A percentile compares a stretch with the other conserved stretches of the same genome.
Evolutionary conservation across 2,888 invertebrate species (phyloP).

Genomic region (Pegoplata infirma): DNA sequence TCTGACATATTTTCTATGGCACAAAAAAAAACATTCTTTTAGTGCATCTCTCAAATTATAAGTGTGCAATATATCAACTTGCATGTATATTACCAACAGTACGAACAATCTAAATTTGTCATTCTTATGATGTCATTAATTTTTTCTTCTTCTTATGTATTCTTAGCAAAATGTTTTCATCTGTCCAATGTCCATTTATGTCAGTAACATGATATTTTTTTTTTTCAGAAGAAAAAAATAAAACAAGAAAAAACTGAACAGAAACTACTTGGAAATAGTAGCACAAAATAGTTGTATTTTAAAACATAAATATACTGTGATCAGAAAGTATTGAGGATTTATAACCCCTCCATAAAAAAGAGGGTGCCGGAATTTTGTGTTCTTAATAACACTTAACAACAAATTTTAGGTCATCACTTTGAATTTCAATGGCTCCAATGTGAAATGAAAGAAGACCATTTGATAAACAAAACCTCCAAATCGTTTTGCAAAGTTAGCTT

Average conservation of each 20-base stretch:
- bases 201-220: constrained; percentile 70
- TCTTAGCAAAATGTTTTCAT: constrained; percentile 64
- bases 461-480: no score
- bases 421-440: no score
- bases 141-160: not conserved
- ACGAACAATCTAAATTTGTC: constrained; percentile 40
- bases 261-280: constrained; percentile 4
- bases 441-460: no score
- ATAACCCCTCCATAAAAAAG: no score
- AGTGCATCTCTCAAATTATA: not conserved
- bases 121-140: constrained; percentile 43
- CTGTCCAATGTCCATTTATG: constrained; percentile 73
- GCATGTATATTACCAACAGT: constrained; percentile 2
- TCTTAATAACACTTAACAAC: no score
- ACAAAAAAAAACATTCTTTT: not conserved
- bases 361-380: no score
- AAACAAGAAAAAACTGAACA: constrained; percentile 36
- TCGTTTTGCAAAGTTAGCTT: no score
- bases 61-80: constrained; percentile 34
- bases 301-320: not conserved
- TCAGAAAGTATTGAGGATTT: no score
- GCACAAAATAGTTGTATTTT: not conserved
- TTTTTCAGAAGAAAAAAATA: no score
- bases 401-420: no score
- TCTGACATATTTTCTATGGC: constrained; percentile 2